Base-by-base conservation (phyloP, 2,797 vertebrate genomes). In the Pantherophis alleghaniensis region DNA sequence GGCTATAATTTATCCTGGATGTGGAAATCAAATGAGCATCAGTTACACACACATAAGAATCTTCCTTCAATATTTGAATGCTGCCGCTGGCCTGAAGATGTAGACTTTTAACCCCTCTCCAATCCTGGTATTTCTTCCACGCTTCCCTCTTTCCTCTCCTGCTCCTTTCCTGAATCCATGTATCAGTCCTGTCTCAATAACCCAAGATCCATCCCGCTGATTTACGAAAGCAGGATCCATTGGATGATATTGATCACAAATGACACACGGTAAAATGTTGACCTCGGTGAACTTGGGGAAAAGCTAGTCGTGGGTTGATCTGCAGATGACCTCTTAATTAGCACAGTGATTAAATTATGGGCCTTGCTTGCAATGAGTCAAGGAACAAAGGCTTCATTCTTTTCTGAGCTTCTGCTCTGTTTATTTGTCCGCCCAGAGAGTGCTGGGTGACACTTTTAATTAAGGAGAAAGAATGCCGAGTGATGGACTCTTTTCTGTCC, bases 251-350 rank as follows among this genome's bases (percentile, higher is more conserved):
- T 96, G 97, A 96, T 96, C 96, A 94, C 95, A 94, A 95, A 94
- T 96, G 94, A 96, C 95, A 96, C 94, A 95, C 95, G 96, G 96
- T 96, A 96, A 96, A 91, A 96, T 95, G 93, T 28, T 95, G 97
- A 97, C 95, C 97, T 91, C 1, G 69, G 96, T 97, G 97, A 97
- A 97, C 97, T 97, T 97, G 97, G 97, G 56, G 97, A 97, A 97
- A 97, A 96, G 97, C 96, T 97, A 96, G 95, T 97, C 96, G 96
- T 95, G 95, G 97, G 97, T 97, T 98, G 97, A 98, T 98, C 97
- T 97, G 97, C 97, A 97, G 98, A 98, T 98, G 97, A 98, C 98
- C 98, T 98, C 98, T 98, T 98, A 98, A 98, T 98, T 97, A 98
- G 97, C 97, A 97, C 97, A 97, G 97, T 97, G 98, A 98, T 98